A percentile compares a stretch with the other conserved stretches of the same genome.
These are phyloP conservation scores for Hylaeus volcanicus DNA, from an alignment of 1,140 invertebrate genomes.

Conservation along the genomic window DNA sequence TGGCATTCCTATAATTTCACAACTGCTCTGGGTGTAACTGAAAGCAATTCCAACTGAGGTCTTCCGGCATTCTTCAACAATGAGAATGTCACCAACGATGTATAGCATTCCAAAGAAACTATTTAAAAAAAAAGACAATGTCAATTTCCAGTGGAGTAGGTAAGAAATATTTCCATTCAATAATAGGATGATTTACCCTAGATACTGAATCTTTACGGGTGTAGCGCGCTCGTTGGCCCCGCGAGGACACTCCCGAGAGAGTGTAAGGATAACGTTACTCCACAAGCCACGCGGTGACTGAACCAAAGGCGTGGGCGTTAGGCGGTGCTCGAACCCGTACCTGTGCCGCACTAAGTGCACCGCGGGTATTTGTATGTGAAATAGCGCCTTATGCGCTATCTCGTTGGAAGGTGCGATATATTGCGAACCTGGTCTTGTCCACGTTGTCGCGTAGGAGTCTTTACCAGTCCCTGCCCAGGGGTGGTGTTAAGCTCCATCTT, in stretches of 20 bases:
- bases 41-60: no score
- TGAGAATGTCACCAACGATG: no score
- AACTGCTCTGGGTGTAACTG: no score
- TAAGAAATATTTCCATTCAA: no score
- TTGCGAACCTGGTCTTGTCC: slow-evolving; percentile 55
- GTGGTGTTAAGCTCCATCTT: slow-evolving; percentile 31
- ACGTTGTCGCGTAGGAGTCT: slow-evolving; percentile 64
- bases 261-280: slow-evolving; percentile 55
- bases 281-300: slow-evolving; percentile 59
- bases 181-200: background rate
- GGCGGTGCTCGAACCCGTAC: slow-evolving; percentile 53
- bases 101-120: no score
- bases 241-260: background rate
- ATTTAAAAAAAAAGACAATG: no score
- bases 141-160: no score
- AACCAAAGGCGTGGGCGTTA: slow-evolving; percentile 61
- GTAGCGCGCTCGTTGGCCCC: background rate
- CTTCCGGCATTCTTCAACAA: no score
- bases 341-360: slow-evolving; percentile 49
- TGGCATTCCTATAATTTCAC: no score
- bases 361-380: slow-evolving; percentile 58
- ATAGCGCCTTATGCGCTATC: slow-evolving; percentile 65
- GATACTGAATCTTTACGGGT: slow-evolving; percentile 32
- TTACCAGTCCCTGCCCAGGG: slow-evolving; percentile 47
- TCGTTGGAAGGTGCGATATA: slow-evolving; percentile 59